Base-by-base conservation (phyloP, 1,140 invertebrate genomes). In the Micrasema minimum region DNA sequence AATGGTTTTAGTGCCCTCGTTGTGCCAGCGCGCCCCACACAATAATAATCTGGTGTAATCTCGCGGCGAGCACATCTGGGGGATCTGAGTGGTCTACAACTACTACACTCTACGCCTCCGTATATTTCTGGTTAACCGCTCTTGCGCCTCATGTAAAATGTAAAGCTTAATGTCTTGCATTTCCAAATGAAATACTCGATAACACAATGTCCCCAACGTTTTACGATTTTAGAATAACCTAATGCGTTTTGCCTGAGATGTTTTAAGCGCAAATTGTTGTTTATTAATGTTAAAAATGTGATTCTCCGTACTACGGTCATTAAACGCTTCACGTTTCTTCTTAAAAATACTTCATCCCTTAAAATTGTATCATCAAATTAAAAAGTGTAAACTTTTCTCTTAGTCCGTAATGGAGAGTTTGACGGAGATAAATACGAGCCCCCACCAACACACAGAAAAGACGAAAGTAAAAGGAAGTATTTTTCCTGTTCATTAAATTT, bases 401-500 rank as follows among this genome's bases (percentile, higher is more conserved):
- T 84, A 84, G 82, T 82, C 82, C 79, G 82, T 85, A 84, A 85
- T 85, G 83, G 83, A 82, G 82, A 85, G 83, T 80, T 81, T 81
- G 79, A 83, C 83, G 81, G 81, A 83, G 81, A 85, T 84, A 84
- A 84, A 85, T 85, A 84, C 82, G 82, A 83, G 79, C 68, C 22
- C 67, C 38, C n/a, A 48, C 20, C 18, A 53, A 55, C 38, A 12
- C 62, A 73, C 38, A 23, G 26, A 18, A 37, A 66, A 68, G 46
- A 64, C 12, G 46, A 55, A 59, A 83, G 82, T 81, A 83, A 82
- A 84, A 85, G 83, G 83, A 82, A 83, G 81, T 81, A 84, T 85
- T 75, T 85, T 85, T 85, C 83, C 83, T 84, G 83, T 85, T 85
- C 83, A 85, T 85, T 85, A 85, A 85, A 84, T 85, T 84, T 84